These are phyloP conservation scores for Oreohelix idahoensis DNA, from an alignment of 1,140 invertebrate genomes.

Conservation along the genomic window DNA sequence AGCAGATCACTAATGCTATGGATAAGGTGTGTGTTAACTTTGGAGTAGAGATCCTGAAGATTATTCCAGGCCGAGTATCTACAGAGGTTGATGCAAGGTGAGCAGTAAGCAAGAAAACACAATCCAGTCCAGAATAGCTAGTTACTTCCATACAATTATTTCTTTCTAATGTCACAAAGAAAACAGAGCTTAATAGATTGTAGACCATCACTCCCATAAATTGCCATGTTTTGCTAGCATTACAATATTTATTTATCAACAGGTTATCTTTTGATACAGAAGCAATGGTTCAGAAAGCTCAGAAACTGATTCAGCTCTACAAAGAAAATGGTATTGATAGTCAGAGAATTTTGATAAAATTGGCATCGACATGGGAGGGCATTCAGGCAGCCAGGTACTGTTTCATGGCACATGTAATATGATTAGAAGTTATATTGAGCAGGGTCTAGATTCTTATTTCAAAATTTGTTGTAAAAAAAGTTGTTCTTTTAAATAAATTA, in stretches of 20 bases:
- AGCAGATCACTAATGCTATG: constrained; percentile 81
- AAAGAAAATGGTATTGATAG: constrained; percentile 90
- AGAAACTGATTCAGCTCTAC: constrained; percentile 90
- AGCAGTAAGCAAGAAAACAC: too few relatives aligned
- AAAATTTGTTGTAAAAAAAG: too few relatives aligned
- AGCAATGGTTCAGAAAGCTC: constrained; percentile 90
- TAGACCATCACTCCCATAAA: too few relatives aligned
- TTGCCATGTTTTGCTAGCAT: too few relatives aligned
- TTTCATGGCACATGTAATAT: too few relatives aligned
- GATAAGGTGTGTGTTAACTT: constrained; percentile 96
- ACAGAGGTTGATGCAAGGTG: constrained; percentile 98
- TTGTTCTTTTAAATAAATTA: too few relatives aligned
- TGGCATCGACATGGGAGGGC: constrained; percentile 99
- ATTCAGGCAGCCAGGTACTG: constrained; percentile 94
- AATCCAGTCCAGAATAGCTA: too few relatives aligned
- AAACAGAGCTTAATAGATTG: too few relatives aligned
- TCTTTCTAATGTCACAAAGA: too few relatives aligned
- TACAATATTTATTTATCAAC: constrained; percentile 25
- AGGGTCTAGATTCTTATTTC: too few relatives aligned
- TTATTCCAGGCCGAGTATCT: constrained; percentile 97
- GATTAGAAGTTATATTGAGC: too few relatives aligned
- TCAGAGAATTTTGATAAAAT: constrained; percentile 95
- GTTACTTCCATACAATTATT: too few relatives aligned
- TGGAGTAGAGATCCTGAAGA: constrained; percentile 96
- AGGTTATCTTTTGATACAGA: constrained; percentile 96